phyloP scores from a whole-genome alignment of 2,113 vertebrate species.

The Rissa tridactyla region DNA sequence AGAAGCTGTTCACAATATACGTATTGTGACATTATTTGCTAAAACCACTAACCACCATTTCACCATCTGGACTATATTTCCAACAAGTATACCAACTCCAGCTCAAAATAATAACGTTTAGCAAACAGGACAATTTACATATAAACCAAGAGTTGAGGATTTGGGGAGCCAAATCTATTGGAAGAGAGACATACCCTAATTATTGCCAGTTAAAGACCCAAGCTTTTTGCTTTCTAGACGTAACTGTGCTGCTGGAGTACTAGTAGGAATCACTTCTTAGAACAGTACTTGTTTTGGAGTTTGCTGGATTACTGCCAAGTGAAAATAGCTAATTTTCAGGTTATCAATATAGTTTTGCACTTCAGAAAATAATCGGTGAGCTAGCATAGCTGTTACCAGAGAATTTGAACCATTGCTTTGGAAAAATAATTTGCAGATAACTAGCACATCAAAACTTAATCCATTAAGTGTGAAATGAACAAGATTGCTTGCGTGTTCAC shows the following conservation, averaged over 20 bases:
- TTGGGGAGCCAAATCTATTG: background rate
- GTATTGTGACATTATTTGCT: background rate
- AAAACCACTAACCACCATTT: background rate
- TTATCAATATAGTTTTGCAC: background rate
- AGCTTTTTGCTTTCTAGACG: background rate
- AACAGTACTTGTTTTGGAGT: background rate
- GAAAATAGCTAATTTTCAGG: background rate
- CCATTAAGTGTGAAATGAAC: background rate
- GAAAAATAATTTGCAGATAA: background rate
- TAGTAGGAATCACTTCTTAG: background rate
- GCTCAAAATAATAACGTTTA: background rate
- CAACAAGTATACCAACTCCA: background rate
- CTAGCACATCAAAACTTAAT: background rate
- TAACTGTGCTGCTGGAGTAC: background rate
- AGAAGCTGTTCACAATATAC: background rate
- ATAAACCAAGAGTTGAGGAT: background rate
- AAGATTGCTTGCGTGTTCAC: accelerated
- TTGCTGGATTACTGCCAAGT: background rate
- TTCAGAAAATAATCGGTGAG: background rate
- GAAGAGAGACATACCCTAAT: background rate
- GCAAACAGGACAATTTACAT: background rate
- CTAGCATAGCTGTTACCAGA: background rate
- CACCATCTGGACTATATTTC: background rate
- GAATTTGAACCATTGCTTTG: background rate
- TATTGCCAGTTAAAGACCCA: background rate